Base-by-base conservation (phyloP, 1,140 invertebrate genomes). In the Eupristina koningsbergeri region DNA sequence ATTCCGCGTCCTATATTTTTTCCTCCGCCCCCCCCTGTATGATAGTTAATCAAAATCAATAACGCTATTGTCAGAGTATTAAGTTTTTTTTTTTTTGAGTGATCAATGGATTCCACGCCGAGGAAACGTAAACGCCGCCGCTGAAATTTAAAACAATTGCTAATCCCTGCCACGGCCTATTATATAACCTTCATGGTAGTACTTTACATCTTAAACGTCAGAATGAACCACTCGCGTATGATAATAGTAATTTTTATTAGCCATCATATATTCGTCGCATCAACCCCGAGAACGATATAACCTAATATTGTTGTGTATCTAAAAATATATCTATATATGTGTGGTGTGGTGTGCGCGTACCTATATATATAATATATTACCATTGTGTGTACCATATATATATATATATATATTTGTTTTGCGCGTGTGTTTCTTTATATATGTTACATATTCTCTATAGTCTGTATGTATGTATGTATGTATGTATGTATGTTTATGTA, bases 21-120 rank as follows among this genome's bases (percentile, higher is more conserved):
- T n/a, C n/a, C 0, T 77, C 67, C n/a, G 58, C n/a, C 67, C 22
- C 77, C n/a, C 53, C n/a, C 61, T 84, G 83, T 84, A 84, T 75
- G 41, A 84, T 84, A 84, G 77, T 67, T 63, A 78, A 83, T 83
- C 76, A 80, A 80, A 84, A 81, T 84, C 71, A 80, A 34, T 67
- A 34, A 47, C 50, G 53, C 82, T 53, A 45, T 73, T 29, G 36
- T 73, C 76, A 63, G 77, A 84, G 83, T 84, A 84, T 80, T 84
- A 84, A 74, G 58, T 45, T 74, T 80, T 47, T 31, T 80, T 45
- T 74, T 80, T 47, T 31, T 80, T 45, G 31, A 76, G 34, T 81
- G 47, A 75, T 83, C 67, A 47, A 67, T 61, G 31, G n/a, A 58
- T 71, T 83, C 67, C 29, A 78, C 19, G 64, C 74, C n/a, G 61